Conservation (phyloP, 2,113 vertebrate genomes). For the Edolisoma coerulescens region DNA sequence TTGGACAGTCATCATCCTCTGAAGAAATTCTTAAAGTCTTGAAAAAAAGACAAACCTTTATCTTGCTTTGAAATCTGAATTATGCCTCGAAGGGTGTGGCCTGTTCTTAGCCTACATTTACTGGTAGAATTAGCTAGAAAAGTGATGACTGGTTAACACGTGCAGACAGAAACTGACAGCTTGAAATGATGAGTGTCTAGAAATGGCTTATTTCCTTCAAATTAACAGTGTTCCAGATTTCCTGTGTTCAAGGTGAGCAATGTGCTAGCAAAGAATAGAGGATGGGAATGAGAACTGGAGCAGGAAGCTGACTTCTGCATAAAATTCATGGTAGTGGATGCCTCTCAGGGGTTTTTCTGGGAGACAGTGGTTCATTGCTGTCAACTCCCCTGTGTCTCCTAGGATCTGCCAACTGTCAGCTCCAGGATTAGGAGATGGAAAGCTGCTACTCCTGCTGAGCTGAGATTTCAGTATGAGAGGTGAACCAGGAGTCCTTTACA, state of each 20-base stretch:
- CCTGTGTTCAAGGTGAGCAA: background rate
- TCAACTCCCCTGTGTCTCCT: accelerated
- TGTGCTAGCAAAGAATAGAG: background rate
- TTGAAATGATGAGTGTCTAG: background rate
- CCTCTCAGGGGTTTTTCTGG: background rate
- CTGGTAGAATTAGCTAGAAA: background rate
- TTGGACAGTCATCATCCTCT: background rate
- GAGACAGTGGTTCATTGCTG: background rate
- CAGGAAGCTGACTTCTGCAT: background rate
- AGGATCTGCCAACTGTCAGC: background rate
- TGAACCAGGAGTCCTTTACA: background rate
- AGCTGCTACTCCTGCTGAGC: background rate
- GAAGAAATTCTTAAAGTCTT: background rate
- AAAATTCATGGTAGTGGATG: background rate
- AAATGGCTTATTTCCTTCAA: background rate
- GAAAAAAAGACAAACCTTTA: background rate
- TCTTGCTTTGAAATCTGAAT: background rate
- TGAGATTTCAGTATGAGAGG: background rate
- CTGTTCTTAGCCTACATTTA: background rate
- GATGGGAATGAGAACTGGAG: background rate
- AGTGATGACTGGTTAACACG: background rate
- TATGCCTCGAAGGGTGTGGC: background rate
- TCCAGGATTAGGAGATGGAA: background rate
- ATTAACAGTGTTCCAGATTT: background rate
- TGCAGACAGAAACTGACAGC: background rate